These are phyloP conservation scores for Eueides isabella DNA, from an alignment of 1,140 invertebrate species.

Conservation along the genomic window DNA sequence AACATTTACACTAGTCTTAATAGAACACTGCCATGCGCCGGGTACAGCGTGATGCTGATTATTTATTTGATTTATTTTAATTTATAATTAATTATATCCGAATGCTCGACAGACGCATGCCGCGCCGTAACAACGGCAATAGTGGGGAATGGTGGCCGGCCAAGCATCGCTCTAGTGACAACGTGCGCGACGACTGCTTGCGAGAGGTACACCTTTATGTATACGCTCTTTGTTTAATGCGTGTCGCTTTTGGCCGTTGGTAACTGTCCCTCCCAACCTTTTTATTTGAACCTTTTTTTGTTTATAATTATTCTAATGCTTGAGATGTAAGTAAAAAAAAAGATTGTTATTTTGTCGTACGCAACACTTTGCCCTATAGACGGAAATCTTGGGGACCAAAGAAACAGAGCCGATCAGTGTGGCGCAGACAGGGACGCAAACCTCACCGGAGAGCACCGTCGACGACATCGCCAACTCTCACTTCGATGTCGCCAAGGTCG, in stretches of 20 bases:
- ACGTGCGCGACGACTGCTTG: slow-evolving; percentile 45
- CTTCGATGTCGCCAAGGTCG: slow-evolving; percentile 29
- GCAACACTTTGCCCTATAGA: slow-evolving; percentile 38
- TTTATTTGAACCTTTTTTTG: slow-evolving; percentile 8
- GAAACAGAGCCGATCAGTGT: slow-evolving; percentile 56
- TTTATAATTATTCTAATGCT: slow-evolving; percentile 1
- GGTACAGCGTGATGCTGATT: too few relatives aligned
- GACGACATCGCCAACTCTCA: slow-evolving; percentile 23
- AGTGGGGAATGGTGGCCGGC: slow-evolving; percentile 62
- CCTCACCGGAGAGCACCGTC: slow-evolving; percentile 85
- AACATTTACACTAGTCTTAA: too few relatives aligned
- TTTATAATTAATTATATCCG: not conserved
- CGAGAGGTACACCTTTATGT: slow-evolving; percentile 49
- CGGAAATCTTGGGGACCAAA: slow-evolving; percentile 48
- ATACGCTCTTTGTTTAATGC: not conserved
- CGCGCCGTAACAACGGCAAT: slow-evolving; percentile 65
- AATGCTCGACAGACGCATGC: slow-evolving; percentile 46
- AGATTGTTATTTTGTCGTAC: slow-evolving; percentile 8
- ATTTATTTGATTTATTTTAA: too few relatives aligned
- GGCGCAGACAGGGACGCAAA: slow-evolving; percentile 89
- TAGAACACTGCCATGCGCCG: too few relatives aligned
- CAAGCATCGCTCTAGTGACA: slow-evolving; percentile 55
- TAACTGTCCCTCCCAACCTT: slow-evolving; percentile 1
- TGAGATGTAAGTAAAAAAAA: not conserved
- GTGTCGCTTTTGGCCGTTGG: slow-evolving; percentile 3